Evolutionary conservation across 2,113 vertebrate species (phyloP).

Genomic region (Trematocara macrostoma): DNA sequence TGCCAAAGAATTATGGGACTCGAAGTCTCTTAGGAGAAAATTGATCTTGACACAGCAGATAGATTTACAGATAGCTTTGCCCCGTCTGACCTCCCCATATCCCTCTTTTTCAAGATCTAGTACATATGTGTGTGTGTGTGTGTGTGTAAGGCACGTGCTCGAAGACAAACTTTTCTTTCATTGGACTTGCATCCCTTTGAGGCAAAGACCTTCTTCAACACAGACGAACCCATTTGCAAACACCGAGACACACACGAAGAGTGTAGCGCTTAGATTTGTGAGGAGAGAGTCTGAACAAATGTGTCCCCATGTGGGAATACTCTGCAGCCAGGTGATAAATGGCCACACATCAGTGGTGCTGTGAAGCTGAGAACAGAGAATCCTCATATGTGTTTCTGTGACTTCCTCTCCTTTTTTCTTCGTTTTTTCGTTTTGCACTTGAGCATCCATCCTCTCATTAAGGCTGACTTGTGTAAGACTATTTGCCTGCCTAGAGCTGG

Average conservation of each 20-base stretch:
- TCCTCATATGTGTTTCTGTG: not conserved
- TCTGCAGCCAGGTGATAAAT: constrained; percentile 46
- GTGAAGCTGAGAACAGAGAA: constrained; percentile 39
- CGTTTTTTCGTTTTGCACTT: not conserved
- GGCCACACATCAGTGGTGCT: constrained; percentile 5
- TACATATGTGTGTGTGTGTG: not conserved
- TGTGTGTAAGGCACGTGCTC: not conserved
- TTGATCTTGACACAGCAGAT: constrained; percentile 62
- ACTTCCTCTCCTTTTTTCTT: not conserved
- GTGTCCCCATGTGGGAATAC: constrained; percentile 43
- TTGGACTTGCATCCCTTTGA: constrained; percentile 8
- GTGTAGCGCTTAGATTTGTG: constrained; percentile 30
- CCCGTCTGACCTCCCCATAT: constrained; percentile 53
- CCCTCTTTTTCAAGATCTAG: constrained; percentile 8
- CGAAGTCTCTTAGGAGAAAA: constrained; percentile 57
- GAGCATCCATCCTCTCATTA: not conserved
- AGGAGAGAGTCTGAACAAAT: constrained; percentile 31
- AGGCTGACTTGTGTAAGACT: not conserved
- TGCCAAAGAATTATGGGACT: constrained; percentile 65
- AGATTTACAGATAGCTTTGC: constrained; percentile 67
- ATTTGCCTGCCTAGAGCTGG: not conserved
- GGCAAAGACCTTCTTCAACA: not conserved
- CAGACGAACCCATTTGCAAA: not conserved
- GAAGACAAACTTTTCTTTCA: constrained; percentile 41
- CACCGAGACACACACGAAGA: not conserved